phyloP scores from a whole-genome alignment of 2,888 invertebrate species.

The Strigamia transsilvanica region DNA sequence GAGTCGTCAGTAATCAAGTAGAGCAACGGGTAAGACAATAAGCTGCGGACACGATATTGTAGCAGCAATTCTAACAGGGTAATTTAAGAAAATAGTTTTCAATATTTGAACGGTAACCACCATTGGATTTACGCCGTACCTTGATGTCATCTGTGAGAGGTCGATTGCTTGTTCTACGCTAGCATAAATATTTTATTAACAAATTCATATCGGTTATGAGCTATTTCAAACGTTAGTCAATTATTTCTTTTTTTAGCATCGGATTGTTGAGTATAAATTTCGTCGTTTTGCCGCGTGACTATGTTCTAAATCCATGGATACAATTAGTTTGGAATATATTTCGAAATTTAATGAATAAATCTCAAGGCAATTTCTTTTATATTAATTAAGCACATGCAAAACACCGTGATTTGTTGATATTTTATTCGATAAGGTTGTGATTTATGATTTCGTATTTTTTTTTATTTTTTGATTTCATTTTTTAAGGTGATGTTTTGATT shows the following conservation, averaged over 20 bases:
- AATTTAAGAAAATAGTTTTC: not conserved
- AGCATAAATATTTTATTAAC: slow-evolving; percentile 27
- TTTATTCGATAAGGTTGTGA: not conserved
- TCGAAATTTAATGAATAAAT: not conserved
- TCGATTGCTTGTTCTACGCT: slow-evolving; percentile 28
- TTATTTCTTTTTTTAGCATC: slow-evolving; percentile 26
- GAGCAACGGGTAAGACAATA: slow-evolving; percentile 50
- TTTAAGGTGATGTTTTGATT: not conserved
- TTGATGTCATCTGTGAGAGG: slow-evolving; percentile 35
- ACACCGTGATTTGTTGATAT: not conserved
- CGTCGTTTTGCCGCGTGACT: not conserved
- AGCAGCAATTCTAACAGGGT: not conserved
- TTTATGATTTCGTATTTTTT: not conserved
- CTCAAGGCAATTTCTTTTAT: not conserved
- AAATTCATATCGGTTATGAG: slow-evolving; percentile 16
- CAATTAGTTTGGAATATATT: slow-evolving; percentile 23
- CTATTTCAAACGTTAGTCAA: slow-evolving; percentile 12
- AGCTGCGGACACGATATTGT: not conserved
- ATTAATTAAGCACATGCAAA: not conserved
- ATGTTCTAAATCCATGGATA: slow-evolving; percentile 40
- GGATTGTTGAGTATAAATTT: not conserved
- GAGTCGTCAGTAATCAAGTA: slow-evolving; percentile 50
- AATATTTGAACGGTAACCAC: slow-evolving; percentile 33
- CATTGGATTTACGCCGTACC: slow-evolving; percentile 34
- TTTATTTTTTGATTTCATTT: not conserved